These are phyloP conservation scores for Illadopsis cleaveri DNA, from an alignment of 2,113 vertebrate species.

Conservation along the genomic window DNA sequence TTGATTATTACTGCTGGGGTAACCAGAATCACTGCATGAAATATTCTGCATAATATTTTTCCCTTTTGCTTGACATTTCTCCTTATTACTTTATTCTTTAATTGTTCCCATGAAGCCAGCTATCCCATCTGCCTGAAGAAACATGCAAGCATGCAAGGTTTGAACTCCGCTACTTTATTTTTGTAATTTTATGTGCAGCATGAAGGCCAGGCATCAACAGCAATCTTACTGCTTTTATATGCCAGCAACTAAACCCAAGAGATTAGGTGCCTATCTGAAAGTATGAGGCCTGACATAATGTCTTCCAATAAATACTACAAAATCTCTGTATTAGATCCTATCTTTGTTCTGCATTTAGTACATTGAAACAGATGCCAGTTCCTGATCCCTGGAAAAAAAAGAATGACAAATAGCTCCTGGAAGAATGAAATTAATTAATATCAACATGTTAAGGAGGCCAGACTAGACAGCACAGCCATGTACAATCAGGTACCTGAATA, in stretches of 20 bases:
- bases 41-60: constrained; percentile 11
- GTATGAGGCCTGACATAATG: neutral
- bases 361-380: neutral
- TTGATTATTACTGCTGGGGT: constrained; percentile 36
- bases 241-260: neutral
- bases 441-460: neutral
- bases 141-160: neutral
- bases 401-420: neutral
- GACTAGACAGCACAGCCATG: neutral
- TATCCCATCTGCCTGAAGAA: constrained; percentile 50
- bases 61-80: constrained; percentile 63
- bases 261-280: neutral
- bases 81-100: constrained; percentile 53
- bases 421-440: neutral
- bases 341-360: neutral
- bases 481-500: neutral
- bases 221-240: constrained; percentile 15
- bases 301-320: neutral
- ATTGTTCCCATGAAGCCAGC: constrained; percentile 52
- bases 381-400: neutral
- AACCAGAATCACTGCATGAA: constrained; percentile 10
- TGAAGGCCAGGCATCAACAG: neutral
- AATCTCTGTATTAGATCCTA: neutral
- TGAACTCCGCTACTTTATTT: constrained; percentile 26
- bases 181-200: constrained; percentile 17